These are phyloP conservation scores for Pollenia amentaria DNA, from an alignment of 2,888 invertebrate species.

Conservation along the genomic window DNA sequence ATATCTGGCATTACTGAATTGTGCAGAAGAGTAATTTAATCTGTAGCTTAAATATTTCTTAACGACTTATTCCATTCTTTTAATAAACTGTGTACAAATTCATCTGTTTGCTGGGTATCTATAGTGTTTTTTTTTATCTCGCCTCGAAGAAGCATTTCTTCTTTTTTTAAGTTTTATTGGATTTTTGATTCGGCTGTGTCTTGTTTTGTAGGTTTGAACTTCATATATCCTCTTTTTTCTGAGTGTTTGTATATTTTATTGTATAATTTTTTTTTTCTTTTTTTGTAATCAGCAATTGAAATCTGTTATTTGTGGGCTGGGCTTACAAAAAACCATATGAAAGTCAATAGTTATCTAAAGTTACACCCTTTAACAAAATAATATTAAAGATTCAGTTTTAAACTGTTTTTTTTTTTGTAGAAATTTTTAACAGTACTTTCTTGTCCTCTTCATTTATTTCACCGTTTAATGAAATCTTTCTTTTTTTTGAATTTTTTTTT, in stretches of 20 bases:
- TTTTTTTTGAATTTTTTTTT: background rate
- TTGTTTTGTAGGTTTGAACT: slow-evolving; percentile 59
- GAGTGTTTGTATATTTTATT: slow-evolving; percentile 40
- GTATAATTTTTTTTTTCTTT: slow-evolving; percentile 46
- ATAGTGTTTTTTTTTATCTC: slow-evolving; percentile 40
- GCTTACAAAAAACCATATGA: slow-evolving; percentile 65
- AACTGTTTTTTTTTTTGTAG: slow-evolving; percentile 15
- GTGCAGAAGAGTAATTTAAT: no score
- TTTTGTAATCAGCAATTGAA: slow-evolving; percentile 65
- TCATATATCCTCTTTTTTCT: slow-evolving; percentile 35
- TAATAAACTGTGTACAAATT: slow-evolving; percentile 2
- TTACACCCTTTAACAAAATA: slow-evolving; percentile 62
- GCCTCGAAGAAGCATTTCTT: background rate
- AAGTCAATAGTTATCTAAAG: slow-evolving; percentile 65
- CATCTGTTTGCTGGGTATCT: slow-evolving; percentile 34
- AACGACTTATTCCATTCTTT: background rate
- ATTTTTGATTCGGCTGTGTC: background rate
- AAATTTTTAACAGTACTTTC: slow-evolving; percentile 25
- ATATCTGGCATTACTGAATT: no score
- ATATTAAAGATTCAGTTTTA: slow-evolving; percentile 36
- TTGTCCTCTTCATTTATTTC: slow-evolving; percentile 46
- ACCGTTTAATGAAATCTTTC: slow-evolving; percentile 6
- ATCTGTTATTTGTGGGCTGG: slow-evolving; percentile 73
- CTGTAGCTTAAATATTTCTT: no score
- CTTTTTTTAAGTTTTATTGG: slow-evolving; percentile 13